phyloP scores from a whole-genome alignment of 2,888 invertebrate genomes.

The Lepidochitona cinerea region DNA sequence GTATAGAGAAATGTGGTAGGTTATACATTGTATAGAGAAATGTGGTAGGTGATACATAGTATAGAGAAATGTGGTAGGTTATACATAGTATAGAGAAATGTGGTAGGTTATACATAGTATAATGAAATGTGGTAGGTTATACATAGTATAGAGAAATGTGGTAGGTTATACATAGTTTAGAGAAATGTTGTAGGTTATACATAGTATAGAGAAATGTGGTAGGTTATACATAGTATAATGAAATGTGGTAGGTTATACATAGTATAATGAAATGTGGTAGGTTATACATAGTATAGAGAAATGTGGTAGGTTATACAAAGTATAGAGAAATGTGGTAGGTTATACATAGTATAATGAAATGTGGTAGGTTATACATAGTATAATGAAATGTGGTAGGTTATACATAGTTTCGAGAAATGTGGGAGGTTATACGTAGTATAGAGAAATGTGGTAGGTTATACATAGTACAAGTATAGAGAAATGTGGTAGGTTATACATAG shows the following conservation, averaged over 20 bases:
- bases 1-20: background rate
- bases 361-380: background rate
- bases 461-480: background rate
- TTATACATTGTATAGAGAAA: background rate
- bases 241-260: no score
- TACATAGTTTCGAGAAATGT: background rate
- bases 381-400: background rate
- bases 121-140: background rate
- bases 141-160: background rate
- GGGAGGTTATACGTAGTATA: background rate
- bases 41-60: background rate
- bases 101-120: background rate
- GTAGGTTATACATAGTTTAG: background rate
- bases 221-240: no score
- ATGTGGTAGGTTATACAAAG: no score
- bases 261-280: no score
- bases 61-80: background rate
- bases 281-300: no score
- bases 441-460: background rate
- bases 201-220: no score
- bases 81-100: background rate
- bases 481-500: background rate
- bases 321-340: no score
- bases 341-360: background rate
- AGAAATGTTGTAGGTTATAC: no score